Base-by-base conservation (phyloP, 2,888 invertebrate genomes). In the Salpingus planirostris region DNA sequence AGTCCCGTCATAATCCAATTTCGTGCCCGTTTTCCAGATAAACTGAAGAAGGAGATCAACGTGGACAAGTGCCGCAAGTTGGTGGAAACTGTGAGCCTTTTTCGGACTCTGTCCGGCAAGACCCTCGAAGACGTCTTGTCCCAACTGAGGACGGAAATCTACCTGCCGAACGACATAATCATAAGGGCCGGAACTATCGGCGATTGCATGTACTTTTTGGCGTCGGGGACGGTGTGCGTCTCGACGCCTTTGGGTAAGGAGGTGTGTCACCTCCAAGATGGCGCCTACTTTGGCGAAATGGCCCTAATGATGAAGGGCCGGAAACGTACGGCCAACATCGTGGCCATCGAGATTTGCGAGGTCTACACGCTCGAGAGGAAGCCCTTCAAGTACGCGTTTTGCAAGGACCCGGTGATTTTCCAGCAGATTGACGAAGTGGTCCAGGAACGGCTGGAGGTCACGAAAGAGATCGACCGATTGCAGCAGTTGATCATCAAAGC, bases 171-270 rank as follows among this genome's bases (percentile, higher is more conserved):
- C 34, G 78, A 79, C 51, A 59, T 73, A 14, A 72, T 80, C 24
- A 59, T 74, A 6, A 70, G 71, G 37, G 71, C 74, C 0, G 74
- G 74, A 0, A 69, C 70, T n/a, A 55, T 63, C 10, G 78, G 76
- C 0, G 71, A 74, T 36, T 72, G 73, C 54, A 76, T 79, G 77
- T 79, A 71, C 54, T 78, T 79, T 47, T 64, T 79, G 14, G 68
- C 70, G 1, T 67, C 64, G 24, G 79, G 80, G 6, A 75, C 75
- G 0, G 77, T 79, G 1, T 71, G 73, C 5, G 67, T 77, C 4
- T 68, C 69, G 33, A 74, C 76, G 1, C 60, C 69, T n/a, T 73
- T 71, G 8, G 78, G 78, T 11, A 69, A 69, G 44, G 78, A 78
- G 65, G 34, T 51, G 10, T 50, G 50, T 15, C 55, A 55, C 36